Conservation (phyloP, 2,797 vertebrate species). For the Scolopax bukidnonensis region DNA sequence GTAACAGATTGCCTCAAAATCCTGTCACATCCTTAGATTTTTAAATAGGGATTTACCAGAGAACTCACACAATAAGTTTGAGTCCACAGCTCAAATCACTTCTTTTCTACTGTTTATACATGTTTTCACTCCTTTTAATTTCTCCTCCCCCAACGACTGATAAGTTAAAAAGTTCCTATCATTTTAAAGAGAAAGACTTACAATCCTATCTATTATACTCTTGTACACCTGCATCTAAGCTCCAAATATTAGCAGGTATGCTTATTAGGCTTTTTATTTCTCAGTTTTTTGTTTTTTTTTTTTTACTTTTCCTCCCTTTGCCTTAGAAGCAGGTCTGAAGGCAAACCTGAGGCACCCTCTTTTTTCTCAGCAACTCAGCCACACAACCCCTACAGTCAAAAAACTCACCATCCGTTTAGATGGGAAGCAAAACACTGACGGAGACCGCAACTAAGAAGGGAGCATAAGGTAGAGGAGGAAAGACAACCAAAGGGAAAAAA, state of each 20-base stretch:
- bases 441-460: neutral
- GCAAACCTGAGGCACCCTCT: neutral
- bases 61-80: neutral
- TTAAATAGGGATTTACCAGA: neutral
- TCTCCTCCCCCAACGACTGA: neutral
- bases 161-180: neutral
- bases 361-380: neutral
- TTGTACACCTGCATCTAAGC: neutral
- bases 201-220: neutral
- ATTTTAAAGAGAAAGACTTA: neutral
- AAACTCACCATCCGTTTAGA: neutral
- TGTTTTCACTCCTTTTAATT: neutral
- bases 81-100: neutral
- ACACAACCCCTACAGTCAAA: neutral
- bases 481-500: neutral
- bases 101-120: neutral
- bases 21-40: neutral
- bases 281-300: accelerated
- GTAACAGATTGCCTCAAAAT: neutral
- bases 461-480: neutral
- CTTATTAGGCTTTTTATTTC: neutral
- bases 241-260: neutral
- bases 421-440: neutral
- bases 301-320: neutral
- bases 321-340: neutral